Percentiles rank a stretch among this genome's conserved stretches.
phyloP scores from a whole-genome alignment of 2,888 invertebrate genomes.

The Reticulitermes lucifugus region DNA sequence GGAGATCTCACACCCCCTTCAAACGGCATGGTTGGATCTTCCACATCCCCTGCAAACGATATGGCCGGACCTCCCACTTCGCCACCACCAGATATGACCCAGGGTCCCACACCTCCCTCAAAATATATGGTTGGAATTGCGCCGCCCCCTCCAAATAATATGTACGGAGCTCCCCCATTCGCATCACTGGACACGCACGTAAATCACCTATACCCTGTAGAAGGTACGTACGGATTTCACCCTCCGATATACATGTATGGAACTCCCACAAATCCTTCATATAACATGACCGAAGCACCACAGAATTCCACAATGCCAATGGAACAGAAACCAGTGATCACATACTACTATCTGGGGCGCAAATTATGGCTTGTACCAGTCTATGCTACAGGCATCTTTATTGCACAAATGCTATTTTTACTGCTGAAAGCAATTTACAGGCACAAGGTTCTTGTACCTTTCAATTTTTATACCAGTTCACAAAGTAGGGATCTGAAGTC shows the following conservation, averaged over 20 bases:
- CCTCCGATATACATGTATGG: not conserved
- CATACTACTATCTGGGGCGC: not conserved
- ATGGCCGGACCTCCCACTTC: not conserved
- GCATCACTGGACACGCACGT: not conserved
- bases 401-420: not conserved
- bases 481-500: not conserved
- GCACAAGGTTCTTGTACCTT: not conserved
- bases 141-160: not conserved
- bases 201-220: not conserved
- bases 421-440: not conserved
- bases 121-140: not conserved
- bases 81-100: not conserved
- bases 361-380: conserved; percentile 8
- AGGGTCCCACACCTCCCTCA: not conserved
- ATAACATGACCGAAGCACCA: not conserved
- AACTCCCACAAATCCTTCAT: too few species aligned
- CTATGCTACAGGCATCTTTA: not conserved
- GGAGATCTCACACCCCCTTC: not conserved
- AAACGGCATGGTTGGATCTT: not conserved
- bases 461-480: not conserved
- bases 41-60: not conserved
- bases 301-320: not conserved
- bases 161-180: not conserved
- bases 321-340: not conserved
- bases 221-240: not conserved